Evolutionary conservation across 53 echinoderm and acorn worm genomes (phyloP), one percentile per base, ranked within the genome.

Genomic region (Hippasteria phrygiana): DNA sequence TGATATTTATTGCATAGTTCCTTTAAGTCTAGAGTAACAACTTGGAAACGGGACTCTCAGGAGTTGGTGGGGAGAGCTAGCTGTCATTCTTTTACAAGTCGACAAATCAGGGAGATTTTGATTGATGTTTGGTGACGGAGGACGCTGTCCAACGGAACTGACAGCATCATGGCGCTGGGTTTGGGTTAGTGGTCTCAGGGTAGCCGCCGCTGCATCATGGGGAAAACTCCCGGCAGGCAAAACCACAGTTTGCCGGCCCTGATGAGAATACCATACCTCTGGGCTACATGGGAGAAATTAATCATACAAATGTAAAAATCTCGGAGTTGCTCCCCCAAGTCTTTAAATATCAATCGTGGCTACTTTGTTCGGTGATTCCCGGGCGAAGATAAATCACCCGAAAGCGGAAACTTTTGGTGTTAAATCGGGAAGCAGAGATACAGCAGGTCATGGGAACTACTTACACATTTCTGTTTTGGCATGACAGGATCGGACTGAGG

Each of bases 121-220:
- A 82, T 82, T 37, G 82, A 82, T 82, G 82, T 1, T 45, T 66
- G 64, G 37, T 64, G 82, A 65, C 37, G 17, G 66, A 65, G 65
- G n/a, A 66, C n/a, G 27, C 43, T 27, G 43, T 31, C 65, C 28
- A 82, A 27, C n/a, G n/a, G 33, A 82, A 65, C n/a, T 64, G 82
- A 65, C 82, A 82, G 82, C 36, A 50, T 54, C 38, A 45, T 45
- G 35, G 64, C 82, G 16, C 75, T 45, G 22, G 45, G 82, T 31
- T 65, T 65, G 13, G 43, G 29, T 82, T 82, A 82, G 64, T 82
- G 82, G 82, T 82, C 82, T 65, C 82, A 24, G 20, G 82, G 82
- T 46, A 32, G 22, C 45, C 66, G 35, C 32, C 28, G 41, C 16
- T 43, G 46, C 38, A 66, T 82, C 66, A 29, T 82, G 46, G 26